Conservation (phyloP, 2,797 vertebrate genomes). For the Paratrypauchen microcephalus region DNA sequence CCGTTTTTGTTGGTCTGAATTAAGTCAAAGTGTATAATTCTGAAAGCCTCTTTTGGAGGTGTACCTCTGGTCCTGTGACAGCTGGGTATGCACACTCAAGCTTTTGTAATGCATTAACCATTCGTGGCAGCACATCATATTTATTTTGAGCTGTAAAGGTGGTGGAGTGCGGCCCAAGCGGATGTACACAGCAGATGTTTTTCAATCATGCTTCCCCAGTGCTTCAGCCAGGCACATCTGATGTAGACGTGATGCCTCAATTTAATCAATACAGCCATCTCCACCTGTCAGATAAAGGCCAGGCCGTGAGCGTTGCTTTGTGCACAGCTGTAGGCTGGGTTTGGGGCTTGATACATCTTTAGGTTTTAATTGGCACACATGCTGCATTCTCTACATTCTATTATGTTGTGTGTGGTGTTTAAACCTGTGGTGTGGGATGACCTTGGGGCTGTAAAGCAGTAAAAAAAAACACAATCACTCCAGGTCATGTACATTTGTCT, state of each 20-base stretch:
- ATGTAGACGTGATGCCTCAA: constrained; percentile 13
- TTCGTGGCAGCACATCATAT: constrained; percentile 1
- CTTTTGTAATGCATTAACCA: neutral
- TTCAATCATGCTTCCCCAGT: constrained; percentile 9
- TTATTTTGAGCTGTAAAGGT: constrained; percentile 8
- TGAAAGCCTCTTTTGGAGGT: neutral
- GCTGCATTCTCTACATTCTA: neutral
- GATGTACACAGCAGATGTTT: constrained; percentile 3
- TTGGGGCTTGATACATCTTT: neutral
- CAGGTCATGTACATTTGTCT: neutral
- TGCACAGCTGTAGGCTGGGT: neutral
- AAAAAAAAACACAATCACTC: neutral
- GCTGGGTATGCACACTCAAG: constrained; percentile 5
- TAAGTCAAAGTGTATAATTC: neutral
- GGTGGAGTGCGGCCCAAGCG: neutral
- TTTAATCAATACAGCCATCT: constrained; percentile 15
- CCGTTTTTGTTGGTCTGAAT: neutral
- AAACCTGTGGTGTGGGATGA: neutral
- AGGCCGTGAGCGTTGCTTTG: neutral
- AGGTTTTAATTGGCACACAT: constrained; percentile 2
- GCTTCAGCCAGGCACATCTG: constrained; percentile 6
- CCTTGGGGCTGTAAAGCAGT: neutral
- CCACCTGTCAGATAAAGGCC: constrained; percentile 13
- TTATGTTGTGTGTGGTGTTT: neutral
- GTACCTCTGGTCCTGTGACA: neutral